Base-by-base conservation (phyloP, 2,797 vertebrate species). In the Echiichthys vipera region DNA sequence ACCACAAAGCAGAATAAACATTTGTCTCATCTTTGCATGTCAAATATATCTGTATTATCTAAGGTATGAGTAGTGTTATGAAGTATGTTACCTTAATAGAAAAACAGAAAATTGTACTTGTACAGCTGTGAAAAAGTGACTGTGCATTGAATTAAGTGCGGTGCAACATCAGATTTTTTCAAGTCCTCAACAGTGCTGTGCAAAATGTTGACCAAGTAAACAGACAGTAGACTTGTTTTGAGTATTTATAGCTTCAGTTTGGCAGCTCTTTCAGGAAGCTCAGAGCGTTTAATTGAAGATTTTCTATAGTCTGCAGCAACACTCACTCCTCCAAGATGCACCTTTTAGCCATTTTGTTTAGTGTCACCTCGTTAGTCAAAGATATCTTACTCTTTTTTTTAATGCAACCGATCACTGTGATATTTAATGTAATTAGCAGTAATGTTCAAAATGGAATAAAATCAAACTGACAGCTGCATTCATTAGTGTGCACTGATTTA, bases 231-330 rank as follows among this genome's bases (percentile, higher is more conserved):
- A 80, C 89, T 74, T 77, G 66, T 85, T 81, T 71, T 59, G 58
- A 74, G 77, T 94, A 93, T 94, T 91, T 91, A 89, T 91, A 92
- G 87, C 59, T 53, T 30, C 61, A 65, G 74, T 78, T 92, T 92
- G 91, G 91, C 90, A 88, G 79, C 80, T 89, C 84, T 83, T 80
- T 68, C 81, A 88, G 75, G 80, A 79, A 83, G 81, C 83, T 87
- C 57, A 62, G 74, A 79, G 81, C 58, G 90, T 87, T 85, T 90
- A 89, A 93, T 89, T 92, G 80, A 92, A 89, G 84, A 81, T 80
- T 61, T 90, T 59, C 87, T 90, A 88, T 88, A 88, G 84, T 90
- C 77, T 71, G 64, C 64, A 89, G 65, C 30, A 11, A 70, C 61
- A 81, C 80, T 79, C 69, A 27, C 39, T 51, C 65, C 74, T 80